Conservation (phyloP, 2,797 vertebrate genomes). For the Manis crassicaudata region DNA sequence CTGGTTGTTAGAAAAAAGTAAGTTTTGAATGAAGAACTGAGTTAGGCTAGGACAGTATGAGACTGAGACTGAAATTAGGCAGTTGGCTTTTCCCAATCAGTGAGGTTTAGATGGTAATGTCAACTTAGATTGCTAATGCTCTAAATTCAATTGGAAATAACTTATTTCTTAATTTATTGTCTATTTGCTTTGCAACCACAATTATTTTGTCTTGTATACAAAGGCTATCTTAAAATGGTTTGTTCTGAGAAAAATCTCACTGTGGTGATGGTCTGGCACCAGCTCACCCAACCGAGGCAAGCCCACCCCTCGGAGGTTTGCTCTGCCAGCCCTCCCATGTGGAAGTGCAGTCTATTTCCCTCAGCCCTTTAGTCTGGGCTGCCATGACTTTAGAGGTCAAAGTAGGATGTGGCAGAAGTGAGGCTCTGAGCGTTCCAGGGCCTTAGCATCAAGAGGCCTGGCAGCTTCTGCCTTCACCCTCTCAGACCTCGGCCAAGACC, state of each 20-base stretch:
- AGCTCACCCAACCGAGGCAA: rapidly evolving
- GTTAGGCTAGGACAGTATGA: background rate
- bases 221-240: background rate
- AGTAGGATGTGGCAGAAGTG: no score
- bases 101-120: background rate
- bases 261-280: background rate
- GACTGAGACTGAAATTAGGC: background rate
- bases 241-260: background rate
- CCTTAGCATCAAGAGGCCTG: background rate
- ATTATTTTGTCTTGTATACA: background rate
- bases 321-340: rapidly evolving
- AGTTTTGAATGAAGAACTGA: background rate
- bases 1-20: background rate
- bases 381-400: background rate
- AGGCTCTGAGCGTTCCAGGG: background rate
- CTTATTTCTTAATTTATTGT: background rate
- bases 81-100: background rate
- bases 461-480: background rate
- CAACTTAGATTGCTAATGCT: background rate
- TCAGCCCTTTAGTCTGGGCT: background rate
- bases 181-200: background rate
- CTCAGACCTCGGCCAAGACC: background rate
- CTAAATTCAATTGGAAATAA: background rate
- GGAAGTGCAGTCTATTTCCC: background rate
- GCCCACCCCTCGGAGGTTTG: no score